Conservation (phyloP, 2,113 vertebrate genomes). For the human (Homo sapiens) region DNA sequence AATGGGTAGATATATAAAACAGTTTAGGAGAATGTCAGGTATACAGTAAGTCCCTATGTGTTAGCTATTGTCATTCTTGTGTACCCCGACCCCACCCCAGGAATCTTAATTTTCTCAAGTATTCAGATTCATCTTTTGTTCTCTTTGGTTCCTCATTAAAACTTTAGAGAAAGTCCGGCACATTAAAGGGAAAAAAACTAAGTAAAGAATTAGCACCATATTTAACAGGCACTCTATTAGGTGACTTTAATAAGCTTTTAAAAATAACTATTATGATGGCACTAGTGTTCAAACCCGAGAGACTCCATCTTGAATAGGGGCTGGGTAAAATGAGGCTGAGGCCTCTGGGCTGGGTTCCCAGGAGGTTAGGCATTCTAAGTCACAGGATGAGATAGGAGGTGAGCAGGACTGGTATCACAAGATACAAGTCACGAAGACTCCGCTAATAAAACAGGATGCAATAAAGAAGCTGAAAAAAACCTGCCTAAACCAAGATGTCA, state of each 20-base stretch:
- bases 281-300: no score
- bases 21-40: fast-evolving
- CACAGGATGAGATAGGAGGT: no score
- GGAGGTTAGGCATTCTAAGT: no score
- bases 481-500: no score
- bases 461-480: no score
- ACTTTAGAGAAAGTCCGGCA: neutral
- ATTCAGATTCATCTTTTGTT: neutral
- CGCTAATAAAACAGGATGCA: no score
- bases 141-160: neutral
- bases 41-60: fast-evolving
- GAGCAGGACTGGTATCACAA: no score
- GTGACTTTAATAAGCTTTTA: neutral
- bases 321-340: no score
- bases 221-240: neutral
- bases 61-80: neutral
- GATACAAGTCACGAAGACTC: no score
- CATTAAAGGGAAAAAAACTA: neutral
- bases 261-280: neutral
- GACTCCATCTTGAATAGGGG: no score
- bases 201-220: neutral
- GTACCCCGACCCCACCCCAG: fast-evolving
- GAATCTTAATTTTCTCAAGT: neutral
- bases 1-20: neutral
- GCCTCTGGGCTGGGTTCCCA: no score